Conservation (phyloP, 2,113 vertebrate genomes). For the Mastomys natalensis region DNA sequence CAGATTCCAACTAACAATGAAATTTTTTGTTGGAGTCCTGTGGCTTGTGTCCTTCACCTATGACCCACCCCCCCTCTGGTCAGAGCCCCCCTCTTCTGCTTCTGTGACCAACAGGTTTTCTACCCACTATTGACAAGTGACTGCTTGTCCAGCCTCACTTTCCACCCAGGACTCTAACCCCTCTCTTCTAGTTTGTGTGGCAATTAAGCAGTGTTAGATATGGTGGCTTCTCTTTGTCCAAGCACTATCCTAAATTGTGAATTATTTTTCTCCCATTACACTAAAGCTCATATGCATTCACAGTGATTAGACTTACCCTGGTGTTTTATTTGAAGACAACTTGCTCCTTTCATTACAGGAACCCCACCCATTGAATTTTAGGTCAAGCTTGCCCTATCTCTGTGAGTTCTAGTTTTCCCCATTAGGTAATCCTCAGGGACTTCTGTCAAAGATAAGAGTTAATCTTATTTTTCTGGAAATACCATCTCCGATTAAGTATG, state of each 20-base stretch:
- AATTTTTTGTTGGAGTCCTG: neutral
- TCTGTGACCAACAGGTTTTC: neutral
- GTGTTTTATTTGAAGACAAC: neutral
- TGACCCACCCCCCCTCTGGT: neutral
- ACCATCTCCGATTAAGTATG: neutral
- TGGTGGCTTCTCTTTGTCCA: neutral
- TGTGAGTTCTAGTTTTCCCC: neutral
- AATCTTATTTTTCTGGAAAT: neutral
- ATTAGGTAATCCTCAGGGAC: neutral
- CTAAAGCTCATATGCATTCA: neutral
- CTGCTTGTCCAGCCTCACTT: neutral
- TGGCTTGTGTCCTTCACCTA: neutral
- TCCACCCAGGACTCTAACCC: neutral
- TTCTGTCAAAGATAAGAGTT: neutral
- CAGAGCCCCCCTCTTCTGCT: neutral
- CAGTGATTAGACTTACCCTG: neutral
- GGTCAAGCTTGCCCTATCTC: neutral
- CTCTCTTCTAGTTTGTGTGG: neutral
- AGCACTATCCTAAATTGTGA: neutral
- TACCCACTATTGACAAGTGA: neutral
- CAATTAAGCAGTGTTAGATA: neutral
- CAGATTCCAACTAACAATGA: neutral
- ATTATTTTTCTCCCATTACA: neutral
- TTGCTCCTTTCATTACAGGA: neutral
- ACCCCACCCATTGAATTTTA: neutral